Evolutionary conservation across 2,797 vertebrate species (phyloP).

Genomic region (Pipistrellus nathusii): DNA sequence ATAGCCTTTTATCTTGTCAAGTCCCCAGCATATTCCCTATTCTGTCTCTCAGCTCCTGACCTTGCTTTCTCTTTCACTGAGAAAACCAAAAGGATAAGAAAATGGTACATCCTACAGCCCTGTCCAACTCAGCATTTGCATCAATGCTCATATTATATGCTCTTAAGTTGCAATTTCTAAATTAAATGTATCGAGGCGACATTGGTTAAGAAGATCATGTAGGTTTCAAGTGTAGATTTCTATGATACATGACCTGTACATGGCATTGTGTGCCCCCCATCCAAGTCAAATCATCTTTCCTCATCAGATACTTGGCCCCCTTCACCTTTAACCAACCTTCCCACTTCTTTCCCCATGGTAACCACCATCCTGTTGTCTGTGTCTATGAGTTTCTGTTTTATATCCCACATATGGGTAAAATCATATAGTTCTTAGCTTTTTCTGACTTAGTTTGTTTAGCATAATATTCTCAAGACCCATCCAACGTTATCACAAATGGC

Average conservation of each 20-base stretch:
- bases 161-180: neutral
- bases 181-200: neutral
- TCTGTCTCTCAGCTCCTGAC: neutral
- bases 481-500: neutral
- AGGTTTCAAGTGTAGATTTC: neutral
- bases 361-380: neutral
- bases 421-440: neutral
- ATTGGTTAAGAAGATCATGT: neutral
- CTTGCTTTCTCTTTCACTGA: neutral
- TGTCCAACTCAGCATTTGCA: neutral
- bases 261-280: neutral
- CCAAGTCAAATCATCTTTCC: neutral
- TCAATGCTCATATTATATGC: neutral
- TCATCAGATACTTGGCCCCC: neutral
- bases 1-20: neutral
- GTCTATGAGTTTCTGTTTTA: neutral
- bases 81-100: neutral
- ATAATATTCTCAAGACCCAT: neutral
- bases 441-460: neutral
- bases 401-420: neutral
- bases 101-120: neutral
- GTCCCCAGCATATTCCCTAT: neutral
- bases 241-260: no score
- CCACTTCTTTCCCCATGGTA: neutral
- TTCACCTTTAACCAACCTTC: no score